These are phyloP conservation scores for Ectemnius cavifrons DNA, from an alignment of 2,888 invertebrate genomes.

Conservation along the genomic window DNA sequence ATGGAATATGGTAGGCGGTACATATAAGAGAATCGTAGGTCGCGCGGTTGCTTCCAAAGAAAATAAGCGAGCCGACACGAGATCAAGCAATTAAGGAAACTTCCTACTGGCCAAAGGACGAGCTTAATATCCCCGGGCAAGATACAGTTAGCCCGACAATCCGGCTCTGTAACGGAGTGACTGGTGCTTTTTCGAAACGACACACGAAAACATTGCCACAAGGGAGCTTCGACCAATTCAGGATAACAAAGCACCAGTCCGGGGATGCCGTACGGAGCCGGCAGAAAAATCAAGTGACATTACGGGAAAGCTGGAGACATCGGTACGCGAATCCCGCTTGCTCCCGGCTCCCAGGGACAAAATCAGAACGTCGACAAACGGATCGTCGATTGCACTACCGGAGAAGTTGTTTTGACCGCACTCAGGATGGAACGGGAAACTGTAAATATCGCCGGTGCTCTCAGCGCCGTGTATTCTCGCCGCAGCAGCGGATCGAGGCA, in stretches of 20 bases:
- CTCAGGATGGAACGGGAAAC: slow-evolving; percentile 16
- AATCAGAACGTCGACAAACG: slow-evolving; percentile 46
- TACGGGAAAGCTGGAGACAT: too few relatives aligned
- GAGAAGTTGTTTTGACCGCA: slow-evolving; percentile 43
- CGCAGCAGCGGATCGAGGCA: background rate
- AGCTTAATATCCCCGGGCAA: slow-evolving; percentile 13
- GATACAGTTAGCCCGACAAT: background rate
- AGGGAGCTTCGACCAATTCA: background rate
- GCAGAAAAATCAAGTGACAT: too few relatives aligned
- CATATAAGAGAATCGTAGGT: slow-evolving; percentile 1
- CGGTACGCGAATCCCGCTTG: background rate
- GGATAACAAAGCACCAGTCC: background rate
- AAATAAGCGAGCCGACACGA: background rate
- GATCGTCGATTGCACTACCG: slow-evolving; percentile 41
- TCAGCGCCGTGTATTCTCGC: slow-evolving; percentile 1
- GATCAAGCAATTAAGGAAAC: slow-evolving; percentile 9
- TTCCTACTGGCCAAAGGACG: background rate
- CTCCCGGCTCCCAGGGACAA: slow-evolving; percentile 23
- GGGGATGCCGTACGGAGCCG: too few relatives aligned
- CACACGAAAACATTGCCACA: slow-evolving; percentile 1
- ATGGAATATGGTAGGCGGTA: slow-evolving; percentile 44
- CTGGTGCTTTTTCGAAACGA: background rate
- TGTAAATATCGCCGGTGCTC: slow-evolving; percentile 46
- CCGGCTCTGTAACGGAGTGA: background rate
- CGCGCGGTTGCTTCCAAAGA: background rate